Base-by-base conservation (phyloP, 2,888 invertebrate genomes). In the Cryptops parisi region DNA sequence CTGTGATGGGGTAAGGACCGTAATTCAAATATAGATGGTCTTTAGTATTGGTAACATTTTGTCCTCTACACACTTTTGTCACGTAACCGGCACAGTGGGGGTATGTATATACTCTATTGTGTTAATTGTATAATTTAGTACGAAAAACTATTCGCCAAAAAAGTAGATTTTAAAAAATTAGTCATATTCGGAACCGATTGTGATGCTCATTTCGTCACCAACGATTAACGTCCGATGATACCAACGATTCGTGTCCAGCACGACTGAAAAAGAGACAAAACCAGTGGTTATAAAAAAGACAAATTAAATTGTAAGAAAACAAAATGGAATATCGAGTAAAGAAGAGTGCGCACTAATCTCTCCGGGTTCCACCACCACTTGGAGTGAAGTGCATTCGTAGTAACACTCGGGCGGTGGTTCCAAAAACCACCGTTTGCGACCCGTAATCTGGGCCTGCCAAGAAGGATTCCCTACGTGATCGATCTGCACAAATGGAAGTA, bases 181-280 rank as follows among this genome's bases (percentile, higher is more conserved):
- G 69, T 96, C 94, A 68, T 85, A 96, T 69, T 96, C 96, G 0
- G 94, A 89, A 27, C 94, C 96, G 61, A 96, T 93, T 0, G 93
- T 91, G 62, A 96, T 86, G 72, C 94, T 96, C 65, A 94, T 80
- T 60, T 86, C 84, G 19, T 84, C 80, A 0, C 89, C 85, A 45
- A 87, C 76, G 54, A 93, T 86, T 61, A 76, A 72, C 0, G 96
- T 96, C 66, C 84, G 81, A 73, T 96, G 96, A 68, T 88, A 96
- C 96, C 96, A 96, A 53, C 82, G 80, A 67, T 96, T 94, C 0
- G 94, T 94, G 68, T 94, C 88, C 63, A 94, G 73, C 47, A 91
- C 84, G 75, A 94, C 91, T 91, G 75, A 2, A 75, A 75, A 58
- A 57, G 58, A 62, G 53, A 33, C 50, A 52, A 33, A 43, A 56